phyloP scores from a whole-genome alignment of 2,797 vertebrate species.

The Phylloscopus collybita region DNA sequence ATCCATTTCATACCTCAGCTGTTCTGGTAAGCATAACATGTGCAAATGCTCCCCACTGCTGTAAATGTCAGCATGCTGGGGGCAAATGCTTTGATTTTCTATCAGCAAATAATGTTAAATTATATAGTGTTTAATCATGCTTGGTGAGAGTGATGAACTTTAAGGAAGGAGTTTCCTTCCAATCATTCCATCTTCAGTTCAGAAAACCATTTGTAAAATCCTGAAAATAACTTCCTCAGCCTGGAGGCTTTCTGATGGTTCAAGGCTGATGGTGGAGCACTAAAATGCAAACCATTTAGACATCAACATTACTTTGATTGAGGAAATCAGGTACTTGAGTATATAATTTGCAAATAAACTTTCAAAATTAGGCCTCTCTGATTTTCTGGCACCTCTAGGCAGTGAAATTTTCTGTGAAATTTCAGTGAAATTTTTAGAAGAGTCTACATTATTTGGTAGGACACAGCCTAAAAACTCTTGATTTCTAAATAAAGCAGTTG shows the following conservation, averaged over 20 bases:
- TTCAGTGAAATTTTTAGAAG: not conserved
- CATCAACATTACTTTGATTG: not conserved
- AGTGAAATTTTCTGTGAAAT: not conserved
- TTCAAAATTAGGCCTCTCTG: not conserved
- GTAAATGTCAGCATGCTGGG: conserved; percentile 62
- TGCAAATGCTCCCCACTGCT: conserved; percentile 31
- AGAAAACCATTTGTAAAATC: not conserved
- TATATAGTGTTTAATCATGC: conserved; percentile 57
- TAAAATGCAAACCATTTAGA: not conserved
- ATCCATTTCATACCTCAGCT: conserved; percentile 74
- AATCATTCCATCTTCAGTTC: conserved; percentile 12
- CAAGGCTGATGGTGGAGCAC: not conserved
- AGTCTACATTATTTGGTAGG: not conserved
- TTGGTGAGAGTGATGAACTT: conserved; percentile 60
- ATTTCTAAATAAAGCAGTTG: conserved; percentile 4
- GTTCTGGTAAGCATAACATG: conserved; percentile 65
- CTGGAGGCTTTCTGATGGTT: not conserved
- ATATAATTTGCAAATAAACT: not conserved
- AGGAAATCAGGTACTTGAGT: not conserved
- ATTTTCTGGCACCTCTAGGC: not conserved
- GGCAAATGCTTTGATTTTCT: conserved; percentile 66
- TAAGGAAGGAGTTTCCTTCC: conserved; percentile 35
- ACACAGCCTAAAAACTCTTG: not conserved
- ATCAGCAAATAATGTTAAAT: conserved; percentile 56
- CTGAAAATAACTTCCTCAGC: not conserved